A percentile compares a stretch with the other conserved stretches of the same genome.
Conservation (phyloP, 2,113 vertebrate genomes). For the Alaudala cheleensis region DNA sequence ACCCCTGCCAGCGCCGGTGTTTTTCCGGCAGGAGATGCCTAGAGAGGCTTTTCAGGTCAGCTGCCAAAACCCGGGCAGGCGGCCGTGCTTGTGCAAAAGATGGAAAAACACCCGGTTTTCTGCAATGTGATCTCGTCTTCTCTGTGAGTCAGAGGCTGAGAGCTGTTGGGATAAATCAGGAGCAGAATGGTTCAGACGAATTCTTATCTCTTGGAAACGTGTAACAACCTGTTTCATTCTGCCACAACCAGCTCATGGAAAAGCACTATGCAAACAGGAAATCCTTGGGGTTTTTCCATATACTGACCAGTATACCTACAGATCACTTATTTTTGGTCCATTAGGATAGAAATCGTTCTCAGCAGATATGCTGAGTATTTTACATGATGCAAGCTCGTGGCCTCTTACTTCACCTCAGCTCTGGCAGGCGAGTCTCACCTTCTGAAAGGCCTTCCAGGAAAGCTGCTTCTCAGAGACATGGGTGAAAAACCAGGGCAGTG, state of each 20-base stretch:
- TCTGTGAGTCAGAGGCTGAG: not conserved
- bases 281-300: not conserved
- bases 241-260: not conserved
- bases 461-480: not conserved
- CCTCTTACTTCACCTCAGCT: not conserved
- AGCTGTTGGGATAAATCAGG: not conserved
- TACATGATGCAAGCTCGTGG: fast-evolving
- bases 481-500: not conserved
- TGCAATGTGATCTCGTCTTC: not conserved
- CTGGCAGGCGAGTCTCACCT: not conserved
- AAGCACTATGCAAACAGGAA: not conserved
- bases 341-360: not conserved
- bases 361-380: not conserved
- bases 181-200: not conserved
- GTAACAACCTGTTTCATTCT: not conserved
- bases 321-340: not conserved
- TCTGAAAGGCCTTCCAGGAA: not conserved
- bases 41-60: not conserved
- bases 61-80: not conserved
- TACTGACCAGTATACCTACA: fast-evolving
- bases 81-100: not conserved
- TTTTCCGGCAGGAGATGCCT: not conserved
- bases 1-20: not conserved
- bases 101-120: not conserved
- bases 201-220: not conserved